These are phyloP conservation scores for Barypeithes pellucidus DNA, from an alignment of 2,888 invertebrate genomes.

Conservation along the genomic window DNA sequence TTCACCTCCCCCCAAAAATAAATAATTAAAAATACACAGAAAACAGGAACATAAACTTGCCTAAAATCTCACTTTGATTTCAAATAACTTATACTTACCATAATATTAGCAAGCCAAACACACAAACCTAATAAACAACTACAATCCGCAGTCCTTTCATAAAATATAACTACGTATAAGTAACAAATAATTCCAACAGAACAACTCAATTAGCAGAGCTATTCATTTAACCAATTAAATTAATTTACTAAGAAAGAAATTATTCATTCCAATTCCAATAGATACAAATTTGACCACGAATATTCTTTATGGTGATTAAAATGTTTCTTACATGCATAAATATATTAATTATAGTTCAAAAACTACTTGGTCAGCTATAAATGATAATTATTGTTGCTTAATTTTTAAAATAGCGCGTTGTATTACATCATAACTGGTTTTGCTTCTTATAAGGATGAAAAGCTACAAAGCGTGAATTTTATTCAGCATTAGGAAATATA, in stretches of 20 bases:
- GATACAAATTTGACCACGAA: neutral
- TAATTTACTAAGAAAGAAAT: neutral
- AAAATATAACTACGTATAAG: neutral
- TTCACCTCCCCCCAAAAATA: too few species aligned
- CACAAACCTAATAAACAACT: too few species aligned
- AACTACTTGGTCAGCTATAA: constrained; percentile 31
- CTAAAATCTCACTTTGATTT: too few species aligned
- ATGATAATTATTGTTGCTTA: constrained; percentile 29
- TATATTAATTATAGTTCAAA: neutral
- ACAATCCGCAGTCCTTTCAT: neutral
- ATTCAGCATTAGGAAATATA: neutral
- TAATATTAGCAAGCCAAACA: too few species aligned
- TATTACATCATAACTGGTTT: constrained; percentile 24
- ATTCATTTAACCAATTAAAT: constrained; percentile 1
- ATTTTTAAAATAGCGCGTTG: constrained; percentile 7
- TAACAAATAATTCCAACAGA: neutral
- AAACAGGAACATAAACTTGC: too few species aligned
- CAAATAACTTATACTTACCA: too few species aligned
- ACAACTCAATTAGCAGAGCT: constrained; percentile 3
- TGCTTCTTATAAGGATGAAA: neutral
- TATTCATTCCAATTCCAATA: neutral
- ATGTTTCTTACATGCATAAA: neutral
- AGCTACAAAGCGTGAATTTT: neutral
- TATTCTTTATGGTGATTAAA: constrained; percentile 6
- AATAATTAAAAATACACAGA: too few species aligned